phyloP scores from a whole-genome alignment of 2,888 invertebrate genomes.

The Meteorus colon region DNA sequence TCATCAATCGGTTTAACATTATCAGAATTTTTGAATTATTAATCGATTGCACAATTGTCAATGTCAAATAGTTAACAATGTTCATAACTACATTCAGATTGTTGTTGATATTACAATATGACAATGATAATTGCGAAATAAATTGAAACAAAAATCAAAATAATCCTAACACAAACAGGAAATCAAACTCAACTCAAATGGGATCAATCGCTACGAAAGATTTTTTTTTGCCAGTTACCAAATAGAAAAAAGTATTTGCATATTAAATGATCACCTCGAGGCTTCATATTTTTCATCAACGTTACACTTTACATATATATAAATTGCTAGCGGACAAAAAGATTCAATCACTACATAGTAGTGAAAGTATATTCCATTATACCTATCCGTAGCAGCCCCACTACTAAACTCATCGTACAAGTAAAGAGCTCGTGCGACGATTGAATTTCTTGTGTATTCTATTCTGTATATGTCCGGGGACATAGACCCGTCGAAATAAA shows the following conservation, averaged over 20 bases:
- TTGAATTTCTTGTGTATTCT: not conserved
- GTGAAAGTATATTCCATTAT: conserved; percentile 27
- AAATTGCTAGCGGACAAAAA: not conserved
- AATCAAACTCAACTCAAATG: too few species aligned
- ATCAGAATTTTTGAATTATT: too few species aligned
- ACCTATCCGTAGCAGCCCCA: conserved; percentile 7
- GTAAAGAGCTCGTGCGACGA: not conserved
- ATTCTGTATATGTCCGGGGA: not conserved
- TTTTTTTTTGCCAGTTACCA: not conserved
- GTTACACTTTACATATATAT: not conserved
- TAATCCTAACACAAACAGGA: too few species aligned
- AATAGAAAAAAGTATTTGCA: not conserved
- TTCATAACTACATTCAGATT: too few species aligned
- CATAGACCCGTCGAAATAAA: conserved; percentile 1
- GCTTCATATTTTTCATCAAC: not conserved
- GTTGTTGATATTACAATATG: too few species aligned
- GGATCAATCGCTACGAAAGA: too few species aligned
- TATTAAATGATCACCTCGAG: not conserved
- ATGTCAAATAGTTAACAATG: too few species aligned
- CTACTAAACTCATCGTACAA: not conserved
- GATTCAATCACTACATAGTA: not conserved
- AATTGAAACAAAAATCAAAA: too few species aligned
- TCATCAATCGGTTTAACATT: too few species aligned
- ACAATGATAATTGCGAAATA: too few species aligned
- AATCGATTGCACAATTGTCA: too few species aligned